phyloP scores from a whole-genome alignment of 1,140 invertebrate species.

The Physella acuta region DNA sequence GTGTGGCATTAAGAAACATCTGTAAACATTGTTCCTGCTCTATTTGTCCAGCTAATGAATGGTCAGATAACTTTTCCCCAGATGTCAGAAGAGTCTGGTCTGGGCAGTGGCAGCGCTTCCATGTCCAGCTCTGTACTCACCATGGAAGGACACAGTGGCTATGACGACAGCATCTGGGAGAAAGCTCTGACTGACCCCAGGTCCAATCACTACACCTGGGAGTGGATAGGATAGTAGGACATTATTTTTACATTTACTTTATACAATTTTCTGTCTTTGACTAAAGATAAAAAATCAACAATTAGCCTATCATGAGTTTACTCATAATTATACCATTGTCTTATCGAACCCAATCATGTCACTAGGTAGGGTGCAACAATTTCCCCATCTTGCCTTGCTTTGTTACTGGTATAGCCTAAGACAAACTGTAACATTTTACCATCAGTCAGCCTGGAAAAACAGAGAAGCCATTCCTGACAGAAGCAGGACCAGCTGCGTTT shows the following conservation, averaged over 20 bases:
- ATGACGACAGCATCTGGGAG: conserved; percentile 41
- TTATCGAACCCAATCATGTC: not conserved
- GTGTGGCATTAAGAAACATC: no score
- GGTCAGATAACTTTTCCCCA: no score
- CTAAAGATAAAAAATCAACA: not conserved
- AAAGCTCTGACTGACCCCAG: conserved; percentile 33
- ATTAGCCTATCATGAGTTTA: not conserved
- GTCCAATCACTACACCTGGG: conserved; percentile 46
- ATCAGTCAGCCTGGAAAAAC: conserved; percentile 33
- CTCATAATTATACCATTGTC: not conserved
- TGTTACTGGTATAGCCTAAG: no score
- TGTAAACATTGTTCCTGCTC: no score
- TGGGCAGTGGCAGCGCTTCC: conserved; percentile 27
- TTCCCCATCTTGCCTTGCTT: no score
- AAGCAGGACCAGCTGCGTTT: conserved; percentile 41
- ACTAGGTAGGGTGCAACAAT: not conserved
- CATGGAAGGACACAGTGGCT: conserved; percentile 17
- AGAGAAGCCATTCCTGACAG: conserved; percentile 48
- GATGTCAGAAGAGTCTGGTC: conserved; percentile 37
- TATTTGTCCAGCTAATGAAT: no score
- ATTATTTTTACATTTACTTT: not conserved
- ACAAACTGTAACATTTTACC: not conserved
- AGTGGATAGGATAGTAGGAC: conserved; percentile 43
- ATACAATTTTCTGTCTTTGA: not conserved
- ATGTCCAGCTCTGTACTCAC: conserved; percentile 31